Evolutionary conservation across 2,113 vertebrate species (phyloP), one percentile per base, ranked within the genome.

Genomic region (Oenanthe oenanthe): DNA sequence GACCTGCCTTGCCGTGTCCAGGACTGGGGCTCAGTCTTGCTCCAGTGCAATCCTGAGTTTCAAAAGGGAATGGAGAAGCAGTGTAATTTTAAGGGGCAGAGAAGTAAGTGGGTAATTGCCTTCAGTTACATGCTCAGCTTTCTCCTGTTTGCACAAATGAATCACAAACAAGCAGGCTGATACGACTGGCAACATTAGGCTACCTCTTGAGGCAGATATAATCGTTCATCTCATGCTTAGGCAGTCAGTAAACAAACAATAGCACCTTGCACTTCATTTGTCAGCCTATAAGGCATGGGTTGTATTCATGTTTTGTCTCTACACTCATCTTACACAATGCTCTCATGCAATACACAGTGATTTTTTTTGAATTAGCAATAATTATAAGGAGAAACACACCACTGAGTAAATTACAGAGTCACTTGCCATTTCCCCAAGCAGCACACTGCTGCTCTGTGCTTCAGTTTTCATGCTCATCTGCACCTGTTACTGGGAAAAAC

Each of bases 241-340:
- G 77, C 68, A 90, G 81, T 70, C 91, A 76, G 73, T 77, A 95
- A 95, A 93, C 82, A 95, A 94, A 95, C 94, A 82, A 70, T 43
- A 71, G 79, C 13, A 2, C 70, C 89, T 91, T 65, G 85, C 66
- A 62, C 67, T 81, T 87, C 66, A 50, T 88, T 88, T 93, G 75
- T 73, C 80, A 93, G 48, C 47, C 57, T 81, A 45, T 67, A 75
- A 84, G 61, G 29, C 40, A 66, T 0, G 2, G 24, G 51, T 31
- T 62, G 58, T 48, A 53, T 63, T 82, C 82, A 11, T 29, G 40
- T 62, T 79, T 89, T 85, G 34, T 91, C 58, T 91, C 70, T 51
- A 36, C 16, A n/a, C 50, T 43, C 60, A 34, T 80, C 65, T 92
- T 84, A 58, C 40, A 53, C 43, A n/a, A 65, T 57, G 38, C 58